These are phyloP conservation scores for Halictus ligatus DNA, from an alignment of 2,888 invertebrate genomes.

Conservation along the genomic window DNA sequence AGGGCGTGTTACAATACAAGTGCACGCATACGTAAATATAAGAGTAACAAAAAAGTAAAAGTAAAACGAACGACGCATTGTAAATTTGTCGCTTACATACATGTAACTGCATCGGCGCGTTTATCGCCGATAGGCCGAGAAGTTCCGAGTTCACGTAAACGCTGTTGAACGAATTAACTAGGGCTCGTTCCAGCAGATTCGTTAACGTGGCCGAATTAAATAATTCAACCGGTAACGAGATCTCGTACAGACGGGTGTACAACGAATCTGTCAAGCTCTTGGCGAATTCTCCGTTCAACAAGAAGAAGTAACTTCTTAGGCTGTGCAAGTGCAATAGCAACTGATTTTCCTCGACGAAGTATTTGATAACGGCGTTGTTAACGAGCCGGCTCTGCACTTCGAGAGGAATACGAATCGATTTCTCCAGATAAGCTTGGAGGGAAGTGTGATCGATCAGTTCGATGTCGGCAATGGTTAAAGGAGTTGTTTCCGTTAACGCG, in stretches of 20 bases:
- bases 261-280: slow-evolving; percentile 89
- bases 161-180: slow-evolving; percentile 88
- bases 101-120: slow-evolving; percentile 79
- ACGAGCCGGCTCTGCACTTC: slow-evolving; percentile 89
- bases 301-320: slow-evolving; percentile 91
- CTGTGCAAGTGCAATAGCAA: slow-evolving; percentile 90
- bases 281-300: slow-evolving; percentile 93
- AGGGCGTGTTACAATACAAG: neutral
- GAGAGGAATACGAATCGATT: slow-evolving; percentile 89
- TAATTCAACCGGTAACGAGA: slow-evolving; percentile 88
- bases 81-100: slow-evolving; percentile 84
- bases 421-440: slow-evolving; percentile 87
- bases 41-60: neutral
- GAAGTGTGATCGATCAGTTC: slow-evolving; percentile 82
- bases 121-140: slow-evolving; percentile 78
- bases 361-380: slow-evolving; percentile 90
- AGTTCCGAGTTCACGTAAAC: slow-evolving; percentile 79
- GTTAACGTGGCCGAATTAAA: slow-evolving; percentile 90
- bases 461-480: slow-evolving; percentile 78
- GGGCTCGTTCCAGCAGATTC: slow-evolving; percentile 89
- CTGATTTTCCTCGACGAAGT: slow-evolving; percentile 88
- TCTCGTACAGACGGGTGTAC: slow-evolving; percentile 88
- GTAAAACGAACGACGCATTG: neutral
- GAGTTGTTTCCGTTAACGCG: slow-evolving; percentile 30
- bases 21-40: too few relatives aligned